Evolutionary conservation across 1,140 invertebrate genomes (phyloP).

Genomic region (Lepidurus couesii): DNA sequence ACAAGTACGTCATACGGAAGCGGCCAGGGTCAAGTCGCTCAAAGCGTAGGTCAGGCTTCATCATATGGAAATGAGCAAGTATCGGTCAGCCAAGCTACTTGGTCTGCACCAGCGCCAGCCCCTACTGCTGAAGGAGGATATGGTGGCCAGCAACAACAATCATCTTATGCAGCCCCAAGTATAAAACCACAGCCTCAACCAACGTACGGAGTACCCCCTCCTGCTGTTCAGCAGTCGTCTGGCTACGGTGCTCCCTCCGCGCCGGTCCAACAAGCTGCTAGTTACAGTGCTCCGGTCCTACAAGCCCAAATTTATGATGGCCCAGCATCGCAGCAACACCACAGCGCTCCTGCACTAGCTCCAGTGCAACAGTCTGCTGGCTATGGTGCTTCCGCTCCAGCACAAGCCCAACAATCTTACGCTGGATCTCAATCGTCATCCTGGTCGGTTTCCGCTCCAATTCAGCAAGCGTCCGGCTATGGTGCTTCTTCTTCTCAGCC

Average conservation of each 20-base stretch:
- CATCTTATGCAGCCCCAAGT: not conserved
- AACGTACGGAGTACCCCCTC: not conserved
- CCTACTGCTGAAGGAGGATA: not conserved
- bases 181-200: not conserved
- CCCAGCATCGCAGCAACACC: no score
- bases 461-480: not conserved
- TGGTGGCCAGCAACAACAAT: constrained; percentile 6
- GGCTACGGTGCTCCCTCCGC: not conserved
- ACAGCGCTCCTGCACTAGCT: no score
- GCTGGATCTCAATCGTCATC: not conserved
- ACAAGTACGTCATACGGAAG: not conserved
- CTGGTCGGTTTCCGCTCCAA: not conserved
- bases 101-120: not conserved
- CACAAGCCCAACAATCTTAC: not conserved
- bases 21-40: not conserved
- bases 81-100: not conserved
- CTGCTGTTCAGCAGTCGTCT: not conserved
- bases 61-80: constrained; percentile 2
- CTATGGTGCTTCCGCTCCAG: not conserved
- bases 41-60: not conserved
- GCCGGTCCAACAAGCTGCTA: no score
- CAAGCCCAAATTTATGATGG: no score
- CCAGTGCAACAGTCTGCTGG: no score
- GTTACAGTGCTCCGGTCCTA: no score
- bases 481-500: not conserved